Percentiles rank a stretch among this genome's conserved stretches.
phyloP scores from a whole-genome alignment of 1,140 invertebrate species.

The Diprion similis region DNA sequence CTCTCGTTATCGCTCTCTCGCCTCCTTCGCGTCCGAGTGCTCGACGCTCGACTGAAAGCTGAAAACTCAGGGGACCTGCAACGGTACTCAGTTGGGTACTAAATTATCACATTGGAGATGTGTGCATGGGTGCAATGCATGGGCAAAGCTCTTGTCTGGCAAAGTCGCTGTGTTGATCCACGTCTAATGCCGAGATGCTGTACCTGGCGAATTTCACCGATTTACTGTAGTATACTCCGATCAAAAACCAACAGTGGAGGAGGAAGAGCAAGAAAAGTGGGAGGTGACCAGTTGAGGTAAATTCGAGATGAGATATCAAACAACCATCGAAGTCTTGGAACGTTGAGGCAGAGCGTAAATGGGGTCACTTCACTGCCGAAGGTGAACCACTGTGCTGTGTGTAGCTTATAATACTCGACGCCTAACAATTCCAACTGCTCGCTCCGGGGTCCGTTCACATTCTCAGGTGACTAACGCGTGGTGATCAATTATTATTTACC shows the following conservation, averaged over 20 bases:
- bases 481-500: background rate
- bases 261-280: background rate
- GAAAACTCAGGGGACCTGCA: no score
- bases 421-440: constrained; percentile 28
- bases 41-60: no score
- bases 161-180: no score
- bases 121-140: no score
- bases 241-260: background rate
- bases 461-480: constrained; percentile 45
- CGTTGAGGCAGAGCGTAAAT: constrained; percentile 34
- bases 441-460: constrained; percentile 43
- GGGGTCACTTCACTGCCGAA: constrained; percentile 57
- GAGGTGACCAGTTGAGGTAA: background rate
- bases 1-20: no score
- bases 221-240: no score
- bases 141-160: no score
- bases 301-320: background rate
- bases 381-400: constrained; percentile 51
- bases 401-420: constrained; percentile 12
- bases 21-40: no score
- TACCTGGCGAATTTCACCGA: no score
- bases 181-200: no score
- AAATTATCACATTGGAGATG: no score
- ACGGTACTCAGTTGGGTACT: no score
- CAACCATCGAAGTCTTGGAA: background rate